Evolutionary conservation across 2,888 invertebrate genomes (phyloP).

Genomic region (Diarsia rubi): DNA sequence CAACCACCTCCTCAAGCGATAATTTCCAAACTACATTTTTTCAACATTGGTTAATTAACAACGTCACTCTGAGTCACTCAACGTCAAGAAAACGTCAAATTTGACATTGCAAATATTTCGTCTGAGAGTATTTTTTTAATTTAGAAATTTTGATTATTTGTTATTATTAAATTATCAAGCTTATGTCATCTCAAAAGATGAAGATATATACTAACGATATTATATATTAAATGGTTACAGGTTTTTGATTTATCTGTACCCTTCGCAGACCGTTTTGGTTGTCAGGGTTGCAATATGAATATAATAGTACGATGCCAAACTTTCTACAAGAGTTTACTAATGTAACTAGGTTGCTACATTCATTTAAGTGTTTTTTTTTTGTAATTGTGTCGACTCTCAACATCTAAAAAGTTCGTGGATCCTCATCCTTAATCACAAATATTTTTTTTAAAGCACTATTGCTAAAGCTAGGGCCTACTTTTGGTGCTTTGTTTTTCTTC

Average conservation of each 20-base stretch:
- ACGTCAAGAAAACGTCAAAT: constrained; percentile 22
- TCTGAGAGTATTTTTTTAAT: background rate
- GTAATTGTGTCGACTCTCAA: background rate
- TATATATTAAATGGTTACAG: background rate
- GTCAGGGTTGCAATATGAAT: background rate
- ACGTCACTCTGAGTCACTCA: constrained; percentile 17
- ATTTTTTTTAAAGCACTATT: no score
- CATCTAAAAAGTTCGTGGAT: background rate
- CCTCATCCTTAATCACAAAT: no score
- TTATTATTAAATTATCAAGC: background rate
- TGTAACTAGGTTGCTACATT: no score
- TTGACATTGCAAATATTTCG: constrained; percentile 18
- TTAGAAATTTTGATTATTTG: background rate
- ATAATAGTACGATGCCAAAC: no score
- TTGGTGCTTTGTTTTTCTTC: no score
- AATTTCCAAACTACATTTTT: constrained; percentile 42
- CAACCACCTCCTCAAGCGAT: constrained; percentile 27
- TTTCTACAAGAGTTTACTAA: no score
- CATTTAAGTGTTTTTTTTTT: background rate
- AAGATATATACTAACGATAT: no score
- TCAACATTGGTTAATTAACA: no score
- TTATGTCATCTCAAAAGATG: background rate
- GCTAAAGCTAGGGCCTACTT: no score
- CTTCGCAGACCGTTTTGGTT: background rate
- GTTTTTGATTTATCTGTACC: background rate